phyloP scores from a whole-genome alignment of 2,113 vertebrate species.

The Physeter macrocephalus region DNA sequence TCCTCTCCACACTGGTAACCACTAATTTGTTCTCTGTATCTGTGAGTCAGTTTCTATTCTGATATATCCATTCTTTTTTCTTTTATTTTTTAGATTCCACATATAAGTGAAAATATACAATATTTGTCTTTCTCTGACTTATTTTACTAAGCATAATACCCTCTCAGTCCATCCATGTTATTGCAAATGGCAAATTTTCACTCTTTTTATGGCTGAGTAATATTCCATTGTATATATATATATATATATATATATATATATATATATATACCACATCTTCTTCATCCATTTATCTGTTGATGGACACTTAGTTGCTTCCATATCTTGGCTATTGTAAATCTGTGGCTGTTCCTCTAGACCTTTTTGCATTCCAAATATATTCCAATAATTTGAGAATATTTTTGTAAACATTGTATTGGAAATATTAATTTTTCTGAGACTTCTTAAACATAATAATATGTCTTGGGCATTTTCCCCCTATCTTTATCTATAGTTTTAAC shows the following conservation, averaged over 20 bases:
- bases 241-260: background rate
- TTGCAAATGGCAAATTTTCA: background rate
- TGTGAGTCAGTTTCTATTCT: background rate
- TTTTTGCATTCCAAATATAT: background rate
- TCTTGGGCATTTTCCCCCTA: background rate
- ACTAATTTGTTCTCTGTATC: background rate
- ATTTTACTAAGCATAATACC: background rate
- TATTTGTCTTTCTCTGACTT: background rate
- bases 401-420: background rate
- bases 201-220: background rate
- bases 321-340: background rate
- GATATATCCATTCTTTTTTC: background rate
- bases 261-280: background rate
- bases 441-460: background rate
- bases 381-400: background rate
- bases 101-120: background rate
- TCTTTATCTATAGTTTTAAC: background rate
- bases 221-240: background rate
- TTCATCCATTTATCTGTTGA: fast-evolving
- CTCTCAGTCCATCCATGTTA: background rate
- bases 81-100: background rate
- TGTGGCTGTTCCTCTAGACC: background rate
- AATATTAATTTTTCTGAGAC: background rate
- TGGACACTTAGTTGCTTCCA: background rate
- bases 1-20: background rate